Base-by-base conservation (phyloP, 2,888 invertebrate genomes). In the Pandemis cinnamomeana region DNA sequence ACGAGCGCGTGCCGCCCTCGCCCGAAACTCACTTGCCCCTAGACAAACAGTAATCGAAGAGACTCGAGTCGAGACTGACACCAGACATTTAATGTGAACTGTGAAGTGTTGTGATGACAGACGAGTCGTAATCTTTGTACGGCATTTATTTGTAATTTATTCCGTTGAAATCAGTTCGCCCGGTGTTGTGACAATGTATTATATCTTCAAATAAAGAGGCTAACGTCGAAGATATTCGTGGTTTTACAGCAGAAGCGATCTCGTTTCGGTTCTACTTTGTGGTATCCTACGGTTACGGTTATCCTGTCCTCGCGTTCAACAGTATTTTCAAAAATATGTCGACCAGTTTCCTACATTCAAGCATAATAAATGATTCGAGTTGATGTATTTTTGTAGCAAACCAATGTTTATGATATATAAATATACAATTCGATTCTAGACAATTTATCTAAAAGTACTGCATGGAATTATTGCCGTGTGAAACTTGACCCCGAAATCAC, bases 31-130 rank as follows among this genome's bases (percentile, higher is more conserved):
- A 89, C 84, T 84, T 89, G 87, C 88, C 91, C 87, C 86, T 89
- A 83, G 86, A 82, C 82, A 91, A 91, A 79, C 77, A 80, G 87
- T 89, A 87, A 89, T 87, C 89, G 89, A 6, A n/a, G 11, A 46
- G 11, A 46, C 10, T 44, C 44, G 89, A 66, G 44, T 58, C 60
- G 58, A n/a, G 13, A 46, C 15, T 55, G 27, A 72, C 48, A 68
- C 81, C 81, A 81, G 85, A 87, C 86, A 86, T 86, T 6, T 51
- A 51, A 80, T 85, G 86, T 86, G 85, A 86, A 81, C 83, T 84
- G 86, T 77, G 77, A 83, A 84, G 81, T 83, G 82, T 78, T 77
- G 81, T 83, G 82, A 78, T 77, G 77, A 75, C 77, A 27, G 58
- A 7, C 75, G 70, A 79, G 76, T 71, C 77, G 81, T 81, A 80